Evolutionary conservation across 2,888 invertebrate genomes (phyloP), one percentile per base, ranked within the genome.

Genomic region (Therioaphis trifolii): DNA sequence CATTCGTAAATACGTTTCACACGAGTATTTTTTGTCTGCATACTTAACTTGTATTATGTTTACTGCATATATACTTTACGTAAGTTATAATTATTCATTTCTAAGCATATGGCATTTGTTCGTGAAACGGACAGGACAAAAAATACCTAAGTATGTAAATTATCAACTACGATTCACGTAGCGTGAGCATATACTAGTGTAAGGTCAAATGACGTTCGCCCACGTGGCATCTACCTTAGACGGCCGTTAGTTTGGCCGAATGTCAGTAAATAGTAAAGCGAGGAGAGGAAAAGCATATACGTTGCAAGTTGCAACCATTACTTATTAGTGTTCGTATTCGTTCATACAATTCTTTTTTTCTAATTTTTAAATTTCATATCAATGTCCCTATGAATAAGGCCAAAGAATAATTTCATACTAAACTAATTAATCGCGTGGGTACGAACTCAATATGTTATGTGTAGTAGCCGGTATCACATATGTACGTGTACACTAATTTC

Each of bases 171-270:
- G 29, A 63, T n/a, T 29, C 9, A 29, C 3, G n/a, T 18, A 35
- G 27, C 11, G 29, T 63, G 18, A 29, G 18, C 7, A 43, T 15
- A 24, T 18, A 27, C 7, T 29, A 69, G 69, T 46, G 18, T 71
- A 49, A 71, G 71, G 71, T 71, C 71, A 46, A 71, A 18, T 71
- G 46, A 46, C 27, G 24, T 71, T 46, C 71, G 27, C 71, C 46
- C 71, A 69, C 46, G 15, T 69, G 46, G 11, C 18, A 27, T 9
- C 69, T 69, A 69, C 15, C 71, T 71, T 5, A 27, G 24, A 18
- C 46, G 1, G 4, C 27, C 43, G 9, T 71, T 5, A 18, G 18
- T 27, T 46, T 46, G 46, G 27, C 27, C 43, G 15, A 46, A 69
- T 43, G 18, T 46, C 71, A 71, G 46, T 18, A 27, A 29, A 29